These are phyloP conservation scores for Poecilia velifera DNA, from an alignment of 2,797 vertebrate genomes.

Conservation along the genomic window DNA sequence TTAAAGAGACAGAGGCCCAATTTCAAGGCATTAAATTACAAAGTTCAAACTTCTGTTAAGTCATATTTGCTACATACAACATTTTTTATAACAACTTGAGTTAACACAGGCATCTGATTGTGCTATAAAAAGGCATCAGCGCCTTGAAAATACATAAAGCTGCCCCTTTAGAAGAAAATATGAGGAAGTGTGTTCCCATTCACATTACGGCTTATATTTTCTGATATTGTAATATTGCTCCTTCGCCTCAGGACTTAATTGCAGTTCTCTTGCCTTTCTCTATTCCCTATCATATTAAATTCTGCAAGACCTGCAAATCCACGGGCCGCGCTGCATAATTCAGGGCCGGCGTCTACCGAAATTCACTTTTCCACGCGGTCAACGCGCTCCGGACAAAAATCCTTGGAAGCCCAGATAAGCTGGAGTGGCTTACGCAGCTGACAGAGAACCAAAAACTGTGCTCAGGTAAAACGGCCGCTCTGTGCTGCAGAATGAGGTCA, in stretches of 20 bases:
- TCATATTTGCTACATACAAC: no score
- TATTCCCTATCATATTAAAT: constrained; percentile 73
- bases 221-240: background rate
- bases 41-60: no score
- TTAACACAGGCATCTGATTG: no score
- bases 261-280: constrained; percentile 42
- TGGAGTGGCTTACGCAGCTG: constrained; percentile 66
- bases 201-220: background rate
- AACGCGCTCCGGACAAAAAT: constrained; percentile 60
- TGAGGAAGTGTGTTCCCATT: background rate
- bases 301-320: constrained; percentile 75
- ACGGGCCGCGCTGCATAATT: constrained; percentile 73
- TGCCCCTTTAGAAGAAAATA: background rate
- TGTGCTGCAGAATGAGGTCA: constrained; percentile 63
- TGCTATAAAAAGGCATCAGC: no score
- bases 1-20: no score
- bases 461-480: constrained; percentile 67
- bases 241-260: constrained; percentile 36
- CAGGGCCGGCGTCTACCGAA: constrained; percentile 67
- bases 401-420: constrained; percentile 73
- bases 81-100: no score
- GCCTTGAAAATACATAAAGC: no score
- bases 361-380: constrained; percentile 73
- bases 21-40: no score
- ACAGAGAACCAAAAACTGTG: constrained; percentile 62